Conservation (phyloP, 2,888 invertebrate genomes). For the Limnephilus rhombicus region DNA sequence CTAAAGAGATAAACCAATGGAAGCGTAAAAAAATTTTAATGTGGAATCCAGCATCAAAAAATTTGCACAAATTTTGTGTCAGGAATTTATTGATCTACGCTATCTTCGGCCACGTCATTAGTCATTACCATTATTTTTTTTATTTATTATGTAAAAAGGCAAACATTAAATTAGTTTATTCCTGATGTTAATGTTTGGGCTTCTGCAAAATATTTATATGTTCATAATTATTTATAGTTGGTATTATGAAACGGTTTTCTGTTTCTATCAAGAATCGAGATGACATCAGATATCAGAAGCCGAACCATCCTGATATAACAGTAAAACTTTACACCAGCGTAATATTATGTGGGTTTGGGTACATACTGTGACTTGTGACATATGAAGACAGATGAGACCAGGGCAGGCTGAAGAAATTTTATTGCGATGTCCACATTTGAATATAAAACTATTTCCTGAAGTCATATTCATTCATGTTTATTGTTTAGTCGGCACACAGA, state of each 20-base stretch:
- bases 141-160: too few relatives aligned
- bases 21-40: too few relatives aligned
- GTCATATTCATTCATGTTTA: too few relatives aligned
- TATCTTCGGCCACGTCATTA: too few relatives aligned
- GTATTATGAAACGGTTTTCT: neutral
- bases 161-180: neutral
- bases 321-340: neutral
- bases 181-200: neutral
- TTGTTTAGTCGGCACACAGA: too few relatives aligned
- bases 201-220: neutral
- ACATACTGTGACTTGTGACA: neutral
- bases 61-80: too few relatives aligned
- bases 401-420: neutral
- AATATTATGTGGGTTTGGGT: neutral
- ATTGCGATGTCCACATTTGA: neutral
- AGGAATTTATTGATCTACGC: too few relatives aligned
- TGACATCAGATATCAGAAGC: conserved; percentile 2
- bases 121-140: too few relatives aligned
- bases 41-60: too few relatives aligned
- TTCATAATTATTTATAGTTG: neutral
- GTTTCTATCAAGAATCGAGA: neutral
- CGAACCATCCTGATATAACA: neutral
- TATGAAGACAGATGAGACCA: neutral
- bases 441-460: too few relatives aligned
- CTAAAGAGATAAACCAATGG: too few relatives aligned